Evolutionary conservation across 2,888 invertebrate species (phyloP), one percentile per base, ranked within the genome.

Genomic region (Apamea sordens): DNA sequence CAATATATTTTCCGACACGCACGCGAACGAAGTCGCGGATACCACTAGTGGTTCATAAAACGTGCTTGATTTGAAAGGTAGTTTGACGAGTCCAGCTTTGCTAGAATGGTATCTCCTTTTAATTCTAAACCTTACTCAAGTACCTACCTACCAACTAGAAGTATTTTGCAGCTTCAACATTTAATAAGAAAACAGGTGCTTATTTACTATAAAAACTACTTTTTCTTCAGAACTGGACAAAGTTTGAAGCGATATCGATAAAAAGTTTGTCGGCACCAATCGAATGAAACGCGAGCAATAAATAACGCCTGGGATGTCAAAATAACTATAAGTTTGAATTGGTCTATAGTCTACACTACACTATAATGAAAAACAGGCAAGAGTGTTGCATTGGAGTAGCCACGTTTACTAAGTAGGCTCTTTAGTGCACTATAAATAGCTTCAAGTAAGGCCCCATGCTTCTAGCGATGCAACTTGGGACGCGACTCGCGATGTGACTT

Each of bases 211-310:
- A 32, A 21, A 80, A 78, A 72, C 73, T 59, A 50, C 32, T 59
- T 76, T 72, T 79, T 18, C 64, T 65, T 76, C 8, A 21, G 44
- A 71, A 79, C 41, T 63, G 53, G 24, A 61, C 18, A 76, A 85
- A 85, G 72, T 85, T 85, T 41, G 72, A 63, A 73, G 61, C 63
- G 56, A 73, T 70, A 82, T 75, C 82, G 76, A 85, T 77, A 73
- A 73, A 78, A 85, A 85, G 65, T 85, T 85, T n/a, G 63, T 63
- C 68, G 65, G 41, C 47, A 74, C 73, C 50, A 74, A 76, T 76
- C 65, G 67, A 76, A 74, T 44, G 15, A 28, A 61, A 68, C 53
- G 63, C 56, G 2, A 72, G 76, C 41, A 78, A 74, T 77, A 78
- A 76, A 77, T 78, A 80, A 80, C 59, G n/a, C 50, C 13, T 47